Evolutionary conservation across 30 jellyfish, hydroid and myxozoan genomes (phyloP).

Genomic region (Morbakka virulenta): DNA sequence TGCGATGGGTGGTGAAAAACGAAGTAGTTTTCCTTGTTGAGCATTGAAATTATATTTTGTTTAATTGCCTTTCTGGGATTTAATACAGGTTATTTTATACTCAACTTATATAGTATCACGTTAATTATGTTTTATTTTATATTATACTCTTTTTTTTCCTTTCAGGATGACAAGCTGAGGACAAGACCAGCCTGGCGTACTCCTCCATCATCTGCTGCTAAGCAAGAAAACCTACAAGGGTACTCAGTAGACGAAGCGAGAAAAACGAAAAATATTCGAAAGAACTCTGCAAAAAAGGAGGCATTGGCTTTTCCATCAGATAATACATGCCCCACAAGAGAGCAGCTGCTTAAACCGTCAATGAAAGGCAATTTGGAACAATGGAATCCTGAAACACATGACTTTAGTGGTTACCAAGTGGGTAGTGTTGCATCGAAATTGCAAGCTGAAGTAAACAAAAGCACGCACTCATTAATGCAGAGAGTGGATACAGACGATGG

Average conservation of each 20-base stretch:
- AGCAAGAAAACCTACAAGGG: neutral
- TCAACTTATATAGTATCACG: no score
- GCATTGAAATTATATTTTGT: no score
- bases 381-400: neutral
- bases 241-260: neutral
- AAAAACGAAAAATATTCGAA: neutral
- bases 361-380: neutral
- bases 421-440: slow-evolving; percentile 54
- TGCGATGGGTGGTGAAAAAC: no score
- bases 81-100: no score
- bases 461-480: neutral
- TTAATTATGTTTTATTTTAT: no score
- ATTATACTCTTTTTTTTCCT: neutral
- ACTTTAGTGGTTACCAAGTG: neutral
- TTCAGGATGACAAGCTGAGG: neutral
- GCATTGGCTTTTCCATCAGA: no score
- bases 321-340: neutral
- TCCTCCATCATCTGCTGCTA: neutral
- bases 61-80: no score
- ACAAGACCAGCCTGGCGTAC: neutral
- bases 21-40: no score
- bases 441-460: slow-evolving; percentile 20
- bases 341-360: neutral
- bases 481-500: neutral
- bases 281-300: no score